Evolutionary conservation across 1,140 invertebrate genomes (phyloP).

Genomic region (Carcinoscorpius rotundicauda): DNA sequence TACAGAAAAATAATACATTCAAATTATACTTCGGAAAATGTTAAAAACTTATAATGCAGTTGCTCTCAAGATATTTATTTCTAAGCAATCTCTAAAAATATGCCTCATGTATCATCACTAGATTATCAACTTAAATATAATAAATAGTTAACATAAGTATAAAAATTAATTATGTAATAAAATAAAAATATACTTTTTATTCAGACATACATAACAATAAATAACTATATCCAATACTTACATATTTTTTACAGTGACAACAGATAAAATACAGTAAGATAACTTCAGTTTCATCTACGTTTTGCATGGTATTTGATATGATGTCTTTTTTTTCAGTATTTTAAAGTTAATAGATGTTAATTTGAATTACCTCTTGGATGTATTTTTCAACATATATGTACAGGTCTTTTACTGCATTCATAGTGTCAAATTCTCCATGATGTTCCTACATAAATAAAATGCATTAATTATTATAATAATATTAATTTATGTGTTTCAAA

Average conservation of each 20-base stretch:
- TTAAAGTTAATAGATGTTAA: not conserved
- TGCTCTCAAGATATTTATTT: not conserved
- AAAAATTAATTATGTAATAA: not conserved
- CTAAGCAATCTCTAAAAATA: not conserved
- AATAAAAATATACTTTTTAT: too few species aligned
- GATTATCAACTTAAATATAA: too few species aligned
- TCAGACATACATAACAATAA: not conserved
- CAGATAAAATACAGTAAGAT: not conserved
- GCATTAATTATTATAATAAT: not conserved
- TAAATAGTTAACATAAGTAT: not conserved
- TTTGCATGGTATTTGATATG: too few species aligned
- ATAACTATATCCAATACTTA: not conserved
- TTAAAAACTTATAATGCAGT: not conserved
- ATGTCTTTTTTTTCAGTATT: not conserved
- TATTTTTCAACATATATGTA: slow-evolving; percentile 91
- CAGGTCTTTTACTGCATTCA: slow-evolving; percentile 80
- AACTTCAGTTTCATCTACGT: too few species aligned
- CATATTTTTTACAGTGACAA: not conserved
- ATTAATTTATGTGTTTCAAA: not conserved
- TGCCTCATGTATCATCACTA: too few species aligned
- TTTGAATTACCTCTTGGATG: slow-evolving; percentile 63
- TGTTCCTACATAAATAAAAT: slow-evolving; percentile 36
- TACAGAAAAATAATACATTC: slow-evolving; percentile 19
- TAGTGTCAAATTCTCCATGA: slow-evolving; percentile 73
- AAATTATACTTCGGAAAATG: slow-evolving; percentile 4